phyloP scores from a whole-genome alignment of 2,888 invertebrate genomes.

The Tiliacea aurago region DNA sequence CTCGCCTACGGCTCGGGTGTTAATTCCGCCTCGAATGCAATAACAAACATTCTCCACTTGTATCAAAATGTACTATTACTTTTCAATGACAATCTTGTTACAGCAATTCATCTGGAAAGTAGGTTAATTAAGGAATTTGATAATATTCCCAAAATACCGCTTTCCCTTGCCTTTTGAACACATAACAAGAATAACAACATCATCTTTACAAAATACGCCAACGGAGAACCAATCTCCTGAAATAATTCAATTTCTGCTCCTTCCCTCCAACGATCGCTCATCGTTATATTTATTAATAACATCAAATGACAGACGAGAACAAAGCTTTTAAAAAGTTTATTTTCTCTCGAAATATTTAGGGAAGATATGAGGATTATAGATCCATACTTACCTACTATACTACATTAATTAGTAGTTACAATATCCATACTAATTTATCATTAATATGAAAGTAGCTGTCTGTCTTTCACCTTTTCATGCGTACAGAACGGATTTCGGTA shows the following conservation, averaged over 20 bases:
- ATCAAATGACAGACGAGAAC: constrained; percentile 36
- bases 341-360: constrained; percentile 1
- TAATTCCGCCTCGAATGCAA: too few species aligned
- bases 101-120: constrained; percentile 4
- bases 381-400: too few species aligned
- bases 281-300: constrained; percentile 43
- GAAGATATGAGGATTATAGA: background rate
- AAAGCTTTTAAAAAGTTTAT: constrained; percentile 55
- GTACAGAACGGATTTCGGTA: too few species aligned
- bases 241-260: constrained; percentile 53
- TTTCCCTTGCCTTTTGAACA: constrained; percentile 10
- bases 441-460: too few species aligned
- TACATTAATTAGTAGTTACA: too few species aligned
- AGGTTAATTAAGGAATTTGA: constrained; percentile 26
- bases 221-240: constrained; percentile 53
- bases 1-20: too few species aligned
- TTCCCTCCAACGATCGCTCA: constrained; percentile 36
- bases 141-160: constrained; percentile 19
- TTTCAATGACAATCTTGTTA: constrained; percentile 2
- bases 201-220: constrained; percentile 46
- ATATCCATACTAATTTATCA: too few species aligned
- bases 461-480: too few species aligned
- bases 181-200: constrained; percentile 31
- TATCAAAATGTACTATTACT: too few species aligned
- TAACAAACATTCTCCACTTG: too few species aligned